Evolutionary conservation across 2,888 invertebrate genomes (phyloP).

Genomic region (Agapetus fuscipes): DNA sequence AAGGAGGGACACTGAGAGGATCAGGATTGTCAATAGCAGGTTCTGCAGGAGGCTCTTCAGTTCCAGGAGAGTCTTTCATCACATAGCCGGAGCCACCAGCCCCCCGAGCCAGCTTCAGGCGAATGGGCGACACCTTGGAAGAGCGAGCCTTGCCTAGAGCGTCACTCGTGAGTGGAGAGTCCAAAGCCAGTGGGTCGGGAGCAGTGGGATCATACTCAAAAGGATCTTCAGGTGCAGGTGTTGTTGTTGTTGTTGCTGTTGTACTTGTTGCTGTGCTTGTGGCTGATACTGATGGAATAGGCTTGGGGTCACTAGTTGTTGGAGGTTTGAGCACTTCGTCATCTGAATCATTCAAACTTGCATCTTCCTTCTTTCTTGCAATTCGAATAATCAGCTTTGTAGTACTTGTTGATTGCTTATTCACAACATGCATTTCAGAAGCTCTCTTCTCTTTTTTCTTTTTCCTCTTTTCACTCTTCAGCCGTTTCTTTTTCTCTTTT

Average conservation of each 20-base stretch:
- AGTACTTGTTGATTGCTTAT: constrained; percentile 47
- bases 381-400: constrained; percentile 73
- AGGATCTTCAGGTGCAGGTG: constrained; percentile 32
- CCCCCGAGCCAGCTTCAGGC: constrained; percentile 74
- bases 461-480: constrained; percentile 46
- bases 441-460: constrained; percentile 32
- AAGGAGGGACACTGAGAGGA: constrained; percentile 36
- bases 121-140: constrained; percentile 66
- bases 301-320: background rate
- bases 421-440: constrained; percentile 32
- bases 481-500: constrained; percentile 38
- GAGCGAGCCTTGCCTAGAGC: constrained; percentile 49
- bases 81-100: constrained; percentile 65
- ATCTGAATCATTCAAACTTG: constrained; percentile 25
- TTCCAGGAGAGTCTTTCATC: constrained; percentile 38
- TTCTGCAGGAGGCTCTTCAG: constrained; percentile 27
- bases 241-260: constrained; percentile 13
- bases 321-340: constrained; percentile 15
- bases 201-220: constrained; percentile 41
- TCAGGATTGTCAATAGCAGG: constrained; percentile 18
- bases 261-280: too few relatives aligned
- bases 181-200: constrained; percentile 39
- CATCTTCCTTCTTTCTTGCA: constrained; percentile 43
- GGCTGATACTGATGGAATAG: constrained; percentile 4
- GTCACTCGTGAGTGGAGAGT: constrained; percentile 36